These are phyloP conservation scores for Thysanoteuthis rhombus DNA, from an alignment of 2,888 invertebrate species.

Conservation along the genomic window DNA sequence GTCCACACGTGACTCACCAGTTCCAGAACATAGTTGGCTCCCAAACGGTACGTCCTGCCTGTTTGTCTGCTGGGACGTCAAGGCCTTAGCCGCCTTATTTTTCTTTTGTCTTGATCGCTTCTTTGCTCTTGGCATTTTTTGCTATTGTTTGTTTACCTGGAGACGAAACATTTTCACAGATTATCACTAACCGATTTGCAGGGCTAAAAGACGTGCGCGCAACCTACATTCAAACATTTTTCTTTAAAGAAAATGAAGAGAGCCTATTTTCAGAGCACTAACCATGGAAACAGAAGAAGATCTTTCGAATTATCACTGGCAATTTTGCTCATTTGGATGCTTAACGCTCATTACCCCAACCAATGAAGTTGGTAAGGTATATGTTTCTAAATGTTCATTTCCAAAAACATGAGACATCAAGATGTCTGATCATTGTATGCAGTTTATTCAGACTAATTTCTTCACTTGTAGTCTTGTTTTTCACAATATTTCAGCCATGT, in stretches of 20 bases:
- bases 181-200: not conserved
- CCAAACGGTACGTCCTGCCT: not conserved
- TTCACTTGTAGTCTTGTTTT: too few species aligned
- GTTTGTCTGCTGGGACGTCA: not conserved
- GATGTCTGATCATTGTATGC: too few species aligned
- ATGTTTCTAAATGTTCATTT: too few species aligned
- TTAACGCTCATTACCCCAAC: too few species aligned
- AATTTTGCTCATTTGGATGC: too few species aligned
- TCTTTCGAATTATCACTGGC: too few species aligned
- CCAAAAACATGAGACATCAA: too few species aligned
- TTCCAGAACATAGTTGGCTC: slow-evolving; percentile 15
- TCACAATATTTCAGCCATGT: too few species aligned
- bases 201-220: not conserved
- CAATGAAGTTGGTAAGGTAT: too few species aligned
- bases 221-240: not conserved
- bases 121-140: slow-evolving; percentile 28
- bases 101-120: slow-evolving; percentile 28
- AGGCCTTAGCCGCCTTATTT: slow-evolving; percentile 27
- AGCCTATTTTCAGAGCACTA: not conserved
- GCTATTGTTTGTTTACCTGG: slow-evolving; percentile 25
- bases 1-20: slow-evolving; percentile 26
- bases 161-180: slow-evolving; percentile 17
- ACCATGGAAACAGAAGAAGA: not conserved
- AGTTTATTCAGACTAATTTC: too few species aligned
- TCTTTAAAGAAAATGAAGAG: not conserved